Conservation (phyloP, 2,113 vertebrate species). For the Rostratula benghalensis region DNA sequence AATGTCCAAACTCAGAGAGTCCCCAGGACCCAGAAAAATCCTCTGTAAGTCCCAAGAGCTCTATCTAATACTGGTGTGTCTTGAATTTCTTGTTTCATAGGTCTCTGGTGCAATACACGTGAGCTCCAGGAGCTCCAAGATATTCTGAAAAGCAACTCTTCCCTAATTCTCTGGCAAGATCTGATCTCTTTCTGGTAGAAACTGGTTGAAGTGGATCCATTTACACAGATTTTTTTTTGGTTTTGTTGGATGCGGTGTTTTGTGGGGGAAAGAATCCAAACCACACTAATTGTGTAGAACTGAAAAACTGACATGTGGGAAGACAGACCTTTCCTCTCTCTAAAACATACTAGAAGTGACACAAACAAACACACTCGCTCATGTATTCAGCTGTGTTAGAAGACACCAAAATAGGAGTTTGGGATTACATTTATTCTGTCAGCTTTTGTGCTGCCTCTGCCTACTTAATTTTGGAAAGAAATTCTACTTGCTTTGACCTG, state of each 20-base stretch:
- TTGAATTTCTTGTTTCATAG: not conserved
- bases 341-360: not conserved
- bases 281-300: not conserved
- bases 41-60: not conserved
- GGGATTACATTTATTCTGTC: not conserved
- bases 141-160: not conserved
- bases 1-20: not conserved
- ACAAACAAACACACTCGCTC: no score
- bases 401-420: not conserved
- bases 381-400: not conserved
- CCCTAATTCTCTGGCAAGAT: not conserved
- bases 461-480: not conserved
- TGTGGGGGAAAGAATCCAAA: fast-evolving
- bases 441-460: not conserved
- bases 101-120: not conserved
- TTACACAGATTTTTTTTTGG: fast-evolving
- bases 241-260: not conserved
- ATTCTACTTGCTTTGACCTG: not conserved
- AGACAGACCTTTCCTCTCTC: not conserved
- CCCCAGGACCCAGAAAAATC: not conserved
- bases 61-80: fast-evolving
- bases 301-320: not conserved
- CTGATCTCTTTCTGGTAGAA: not conserved
- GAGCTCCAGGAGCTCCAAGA: not conserved
- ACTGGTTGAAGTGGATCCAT: not conserved